Conservation (phyloP, 2,888 invertebrate genomes). For the Cataglyphis livida region DNA sequence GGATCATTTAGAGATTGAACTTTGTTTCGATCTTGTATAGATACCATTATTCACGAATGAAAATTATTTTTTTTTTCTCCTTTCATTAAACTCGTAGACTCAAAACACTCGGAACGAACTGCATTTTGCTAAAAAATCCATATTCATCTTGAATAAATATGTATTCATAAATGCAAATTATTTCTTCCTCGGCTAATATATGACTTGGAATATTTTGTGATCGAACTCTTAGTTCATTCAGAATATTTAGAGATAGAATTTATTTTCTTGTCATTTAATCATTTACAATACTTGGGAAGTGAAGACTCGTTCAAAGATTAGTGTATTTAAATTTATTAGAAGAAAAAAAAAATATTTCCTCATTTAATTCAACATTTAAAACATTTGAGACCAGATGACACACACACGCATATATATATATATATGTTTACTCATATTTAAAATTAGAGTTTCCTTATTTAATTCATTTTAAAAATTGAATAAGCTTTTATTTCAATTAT, state of each 20-base stretch:
- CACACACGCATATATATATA: too few relatives aligned
- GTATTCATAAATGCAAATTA: neutral
- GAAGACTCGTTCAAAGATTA: neutral
- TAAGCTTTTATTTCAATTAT: neutral
- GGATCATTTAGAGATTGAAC: neutral
- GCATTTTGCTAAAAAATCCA: neutral
- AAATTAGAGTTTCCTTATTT: slow-evolving; percentile 9
- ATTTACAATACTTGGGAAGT: neutral
- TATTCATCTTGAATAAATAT: neutral
- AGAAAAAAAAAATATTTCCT: neutral
- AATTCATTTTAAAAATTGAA: neutral
- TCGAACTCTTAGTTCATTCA: neutral
- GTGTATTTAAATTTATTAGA: neutral
- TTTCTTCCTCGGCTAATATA: neutral
- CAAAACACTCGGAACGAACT: neutral
- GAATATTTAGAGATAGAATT: neutral
- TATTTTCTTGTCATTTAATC: neutral
- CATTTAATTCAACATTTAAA: neutral
- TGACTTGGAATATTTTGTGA: neutral
- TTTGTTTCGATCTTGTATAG: neutral
- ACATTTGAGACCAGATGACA: neutral
- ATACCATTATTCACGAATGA: neutral
- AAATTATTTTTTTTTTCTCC: neutral
- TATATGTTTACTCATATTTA: neutral
- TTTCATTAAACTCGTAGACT: neutral